These are phyloP conservation scores for Oreochromis tanganicae DNA, from an alignment of 2,113 vertebrate species.

Conservation along the genomic window DNA sequence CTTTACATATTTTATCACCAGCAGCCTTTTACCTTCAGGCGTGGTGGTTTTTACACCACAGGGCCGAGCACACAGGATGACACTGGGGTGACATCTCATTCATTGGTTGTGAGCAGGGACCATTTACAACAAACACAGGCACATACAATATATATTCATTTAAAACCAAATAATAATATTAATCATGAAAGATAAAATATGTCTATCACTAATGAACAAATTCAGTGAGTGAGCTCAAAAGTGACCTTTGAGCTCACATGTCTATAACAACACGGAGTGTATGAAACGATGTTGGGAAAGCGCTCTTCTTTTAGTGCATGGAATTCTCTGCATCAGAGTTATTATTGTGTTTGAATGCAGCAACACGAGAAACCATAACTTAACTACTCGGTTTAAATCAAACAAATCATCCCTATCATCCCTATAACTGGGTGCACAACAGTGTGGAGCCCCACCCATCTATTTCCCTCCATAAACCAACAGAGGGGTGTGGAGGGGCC, in stretches of 20 bases:
- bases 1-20: neutral
- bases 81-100: neutral
- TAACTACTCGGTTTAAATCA: neutral
- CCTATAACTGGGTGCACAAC: neutral
- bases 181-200: no score
- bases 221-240: neutral
- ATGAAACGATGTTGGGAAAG: neutral
- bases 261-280: rapidly evolving
- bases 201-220: neutral
- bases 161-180: no score
- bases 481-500: neutral
- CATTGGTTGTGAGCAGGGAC: neutral
- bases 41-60: neutral
- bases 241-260: neutral
- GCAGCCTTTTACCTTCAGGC: neutral
- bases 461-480: neutral
- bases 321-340: neutral
- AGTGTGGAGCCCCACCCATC: neutral
- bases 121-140: neutral
- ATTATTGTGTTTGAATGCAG: neutral
- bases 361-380: neutral
- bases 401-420: neutral
- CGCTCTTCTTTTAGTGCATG: neutral
- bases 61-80: neutral
- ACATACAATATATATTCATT: neutral